Evolutionary conservation across 2,113 vertebrate species (phyloP).

Genomic region (Terrapene triunguis): DNA sequence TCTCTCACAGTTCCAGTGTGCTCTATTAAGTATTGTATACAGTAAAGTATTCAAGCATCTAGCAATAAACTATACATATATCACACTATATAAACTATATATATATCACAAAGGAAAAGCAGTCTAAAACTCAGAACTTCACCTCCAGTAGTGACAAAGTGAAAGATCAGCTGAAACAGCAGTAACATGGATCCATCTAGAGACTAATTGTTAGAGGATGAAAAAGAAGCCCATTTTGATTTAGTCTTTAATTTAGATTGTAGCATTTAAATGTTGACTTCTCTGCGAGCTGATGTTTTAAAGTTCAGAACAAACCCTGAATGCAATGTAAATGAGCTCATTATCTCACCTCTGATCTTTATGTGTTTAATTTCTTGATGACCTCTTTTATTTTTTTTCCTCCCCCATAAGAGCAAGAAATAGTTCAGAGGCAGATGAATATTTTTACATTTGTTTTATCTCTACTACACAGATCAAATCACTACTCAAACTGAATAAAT

Average conservation of each 20-base stretch:
- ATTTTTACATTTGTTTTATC: slow-evolving; percentile 49
- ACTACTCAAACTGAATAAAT: slow-evolving; percentile 38
- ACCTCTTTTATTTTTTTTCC: slow-evolving; percentile 54
- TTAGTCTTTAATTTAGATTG: slow-evolving; percentile 42
- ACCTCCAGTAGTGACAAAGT: neutral
- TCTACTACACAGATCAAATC: slow-evolving; percentile 32
- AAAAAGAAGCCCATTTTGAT: slow-evolving; percentile 40
- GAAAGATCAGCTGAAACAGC: neutral
- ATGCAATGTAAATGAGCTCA: slow-evolving; percentile 72
- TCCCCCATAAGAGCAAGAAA: slow-evolving; percentile 54
- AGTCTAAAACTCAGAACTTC: neutral
- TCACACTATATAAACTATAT: neutral
- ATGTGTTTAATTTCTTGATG: slow-evolving; percentile 71
- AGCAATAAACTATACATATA: neutral
- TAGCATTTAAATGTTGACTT: slow-evolving; percentile 59
- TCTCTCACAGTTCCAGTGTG: neutral
- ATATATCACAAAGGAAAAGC: neutral
- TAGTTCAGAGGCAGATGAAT: slow-evolving; percentile 40
- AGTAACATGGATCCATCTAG: neutral
- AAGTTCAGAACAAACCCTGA: slow-evolving; percentile 74
- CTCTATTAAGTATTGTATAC: neutral
- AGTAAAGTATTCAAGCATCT: neutral
- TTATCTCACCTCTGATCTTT: slow-evolving; percentile 74
- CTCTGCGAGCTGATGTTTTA: slow-evolving; percentile 49
- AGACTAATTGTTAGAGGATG: slow-evolving; percentile 42